Evolutionary conservation across 2,888 invertebrate genomes (phyloP).

Genomic region (Eudemis profundana): DNA sequence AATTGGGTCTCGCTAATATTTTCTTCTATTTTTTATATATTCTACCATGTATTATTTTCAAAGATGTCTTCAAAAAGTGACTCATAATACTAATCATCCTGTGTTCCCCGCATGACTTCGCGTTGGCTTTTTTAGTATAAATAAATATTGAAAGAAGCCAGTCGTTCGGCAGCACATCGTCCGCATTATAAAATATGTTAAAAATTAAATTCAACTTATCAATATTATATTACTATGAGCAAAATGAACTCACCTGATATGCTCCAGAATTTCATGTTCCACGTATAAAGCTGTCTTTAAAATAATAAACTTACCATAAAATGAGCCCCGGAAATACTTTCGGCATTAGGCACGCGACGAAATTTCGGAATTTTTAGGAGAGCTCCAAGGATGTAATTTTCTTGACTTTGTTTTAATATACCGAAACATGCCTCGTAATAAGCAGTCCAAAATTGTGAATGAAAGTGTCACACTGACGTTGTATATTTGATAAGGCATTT

Average conservation of each 20-base stretch:
- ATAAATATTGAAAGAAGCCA: background rate
- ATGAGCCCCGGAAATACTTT: slow-evolving; percentile 17
- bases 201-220: background rate
- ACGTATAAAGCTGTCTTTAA: slow-evolving; percentile 1
- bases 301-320: slow-evolving; percentile 33
- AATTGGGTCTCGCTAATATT: too few relatives aligned
- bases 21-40: background rate
- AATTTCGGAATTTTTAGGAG: slow-evolving; percentile 23
- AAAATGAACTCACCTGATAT: background rate
- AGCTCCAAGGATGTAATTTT: slow-evolving; percentile 22
- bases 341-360: slow-evolving; percentile 23
- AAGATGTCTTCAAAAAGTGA: background rate
- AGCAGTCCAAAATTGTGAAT: slow-evolving; percentile 34
- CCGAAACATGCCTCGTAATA: slow-evolving; percentile 30
- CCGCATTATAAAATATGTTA: too few relatives aligned
- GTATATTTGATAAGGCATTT: slow-evolving; percentile 19
- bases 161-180: too few relatives aligned
- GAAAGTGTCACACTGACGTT: slow-evolving; percentile 16
- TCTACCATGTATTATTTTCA: background rate
- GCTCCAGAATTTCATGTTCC: background rate
- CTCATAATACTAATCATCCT: background rate
- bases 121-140: background rate
- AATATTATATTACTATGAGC: background rate
- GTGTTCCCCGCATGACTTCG: background rate
- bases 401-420: slow-evolving; percentile 25